phyloP scores from a whole-genome alignment of 2,113 vertebrate genomes.

The Xiphophorus hellerii region DNA sequence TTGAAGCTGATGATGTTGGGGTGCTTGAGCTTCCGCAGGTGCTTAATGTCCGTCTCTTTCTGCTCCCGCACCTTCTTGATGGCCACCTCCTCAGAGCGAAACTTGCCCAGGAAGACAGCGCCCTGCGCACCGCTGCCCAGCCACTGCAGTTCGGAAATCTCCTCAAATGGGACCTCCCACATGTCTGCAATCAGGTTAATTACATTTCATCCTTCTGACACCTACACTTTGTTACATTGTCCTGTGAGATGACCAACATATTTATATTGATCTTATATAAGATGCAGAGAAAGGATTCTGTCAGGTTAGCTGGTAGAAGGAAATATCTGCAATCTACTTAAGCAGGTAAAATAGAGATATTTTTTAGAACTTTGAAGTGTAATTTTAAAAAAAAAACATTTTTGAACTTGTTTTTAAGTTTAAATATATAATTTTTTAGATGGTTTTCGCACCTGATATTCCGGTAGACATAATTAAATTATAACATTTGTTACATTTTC shows the following conservation, averaged over 20 bases:
- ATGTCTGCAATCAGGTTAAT: constrained; percentile 82
- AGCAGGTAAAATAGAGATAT: too few species aligned
- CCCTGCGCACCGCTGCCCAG: constrained; percentile 97
- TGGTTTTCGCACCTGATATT: too few species aligned
- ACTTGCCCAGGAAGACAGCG: constrained; percentile 96
- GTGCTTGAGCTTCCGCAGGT: constrained; percentile 94
- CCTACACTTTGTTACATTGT: neutral
- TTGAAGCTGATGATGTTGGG: constrained; percentile 99
- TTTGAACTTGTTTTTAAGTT: too few species aligned
- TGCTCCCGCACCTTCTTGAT: constrained; percentile 99
- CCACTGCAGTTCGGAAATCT: constrained; percentile 99
- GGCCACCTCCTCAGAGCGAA: constrained; percentile 94
- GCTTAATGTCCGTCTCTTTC: constrained; percentile 98
- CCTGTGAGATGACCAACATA: neutral
- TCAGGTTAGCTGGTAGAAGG: too few species aligned
- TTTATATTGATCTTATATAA: neutral
- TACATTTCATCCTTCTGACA: constrained; percentile 7
- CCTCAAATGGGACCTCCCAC: constrained; percentile 98
- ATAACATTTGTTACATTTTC: too few species aligned
- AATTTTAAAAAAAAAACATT: too few species aligned
- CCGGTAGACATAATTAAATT: too few species aligned
- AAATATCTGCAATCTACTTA: too few species aligned
- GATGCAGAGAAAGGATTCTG: neutral
- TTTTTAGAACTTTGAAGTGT: neutral
- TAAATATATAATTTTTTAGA: neutral